Evolutionary conservation across 2,888 invertebrate species (phyloP), one percentile per base, ranked within the genome.

Genomic region (Ormyrus thymus): DNA sequence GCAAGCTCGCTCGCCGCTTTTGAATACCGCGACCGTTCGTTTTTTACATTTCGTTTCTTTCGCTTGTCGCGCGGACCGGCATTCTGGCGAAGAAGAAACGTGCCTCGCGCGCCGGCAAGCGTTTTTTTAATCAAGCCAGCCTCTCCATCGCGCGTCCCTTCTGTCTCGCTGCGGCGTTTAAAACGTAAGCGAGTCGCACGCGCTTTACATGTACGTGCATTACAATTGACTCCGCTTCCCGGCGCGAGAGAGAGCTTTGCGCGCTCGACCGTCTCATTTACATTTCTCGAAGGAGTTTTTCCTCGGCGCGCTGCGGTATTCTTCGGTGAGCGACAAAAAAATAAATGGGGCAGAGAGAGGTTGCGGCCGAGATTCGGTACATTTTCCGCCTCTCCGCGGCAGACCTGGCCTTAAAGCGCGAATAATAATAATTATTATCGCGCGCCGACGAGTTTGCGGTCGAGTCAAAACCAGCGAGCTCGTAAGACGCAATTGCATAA

Each of bases 101-200:
- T 58, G 13, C 46, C 15, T 11, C n/a, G 46, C 15, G 15, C 51
- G 1, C 46, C 15, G 55, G 48, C 58, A 13, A 70, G 76, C 64
- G 29, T 70, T 71, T 76, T 76, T 76, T 76, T 76, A 76, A 76
- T 76, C 70, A 76, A 76, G 76, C 76, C 43, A 59, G n/a, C 53
- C 66, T 59, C 4, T 29, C 45, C 45, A 43, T 6, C 62, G 53
- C 62, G 53, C 29, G 29, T 29, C 29, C 29, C 29, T 29, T 29
- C 29, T 29, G 29, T 29, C 29, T 29, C 29, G 29, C 4, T 2
- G 29, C 29, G 29, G 29, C 29, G 29, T 29, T 3, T 0, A 29
- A 29, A 29, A 29, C 50, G 61, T 1, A 61, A 62, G 62, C 62
- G 46, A 72, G 55, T 66, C 11, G 55, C 56, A 7, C 43, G 13